Base-by-base conservation (phyloP, 2,888 invertebrate species). In the Epistrophe grossulariae region DNA sequence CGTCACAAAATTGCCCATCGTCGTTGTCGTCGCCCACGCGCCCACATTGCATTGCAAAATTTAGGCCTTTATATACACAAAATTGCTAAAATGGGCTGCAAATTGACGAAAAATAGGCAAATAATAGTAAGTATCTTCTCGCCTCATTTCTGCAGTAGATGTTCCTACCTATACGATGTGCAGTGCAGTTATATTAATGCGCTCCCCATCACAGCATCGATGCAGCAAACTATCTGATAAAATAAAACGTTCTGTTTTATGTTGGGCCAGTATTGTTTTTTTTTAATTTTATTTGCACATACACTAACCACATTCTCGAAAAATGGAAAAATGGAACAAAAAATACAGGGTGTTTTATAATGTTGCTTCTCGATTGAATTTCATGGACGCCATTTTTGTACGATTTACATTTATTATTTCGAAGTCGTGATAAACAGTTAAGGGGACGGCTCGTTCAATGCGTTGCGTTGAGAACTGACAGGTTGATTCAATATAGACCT, bases 211-310 rank as follows among this genome's bases (percentile, higher is more conserved):
- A 31, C 66, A 81, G 73, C 73, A 74, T 78, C 81, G 71, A 73
- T 78, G 70, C 81, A 81, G 77, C 68, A 81, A 73, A 85, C 43
- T 84, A 72, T 81, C 60, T 73, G 77, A 68, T 84, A 77, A 40
- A 60, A 78, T 85, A 80, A 45, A 80, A 78, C 59, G 68, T 71
- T 79, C 59, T 52, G 59, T 73, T 72, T 68, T 38, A 60, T 84
- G 72, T 52, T 48, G 52, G 62, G 40, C 17, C 17, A 48, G 70
- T 13, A 19, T 15, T 62, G 48, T 68, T 15, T 68, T 43, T 62
- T 45, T 57, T 79, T 71, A 4, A 11, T 45, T 57, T 31, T 48
- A 66, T 45, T 40, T 64, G 40, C 31, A 40, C 35, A 38, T 38
- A 38, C n/a, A 13, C 60, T 57, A 60, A 60, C 43, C 35, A 62